These are phyloP conservation scores for Stenolophus ochropezus DNA, from an alignment of 2,888 invertebrate genomes.

Conservation along the genomic window DNA sequence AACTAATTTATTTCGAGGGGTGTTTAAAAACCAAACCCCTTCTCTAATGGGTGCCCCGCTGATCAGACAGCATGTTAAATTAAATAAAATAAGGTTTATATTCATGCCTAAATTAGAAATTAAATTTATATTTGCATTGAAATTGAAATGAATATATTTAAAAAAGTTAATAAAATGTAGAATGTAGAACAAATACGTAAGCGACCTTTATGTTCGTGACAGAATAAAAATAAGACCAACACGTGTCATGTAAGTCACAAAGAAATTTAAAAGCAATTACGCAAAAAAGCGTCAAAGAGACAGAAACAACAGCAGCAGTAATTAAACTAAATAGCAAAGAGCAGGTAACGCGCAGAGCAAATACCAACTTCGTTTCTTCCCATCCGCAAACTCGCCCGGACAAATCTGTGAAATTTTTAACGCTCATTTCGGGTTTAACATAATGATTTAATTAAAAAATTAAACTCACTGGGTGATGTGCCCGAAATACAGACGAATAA, in stretches of 20 bases:
- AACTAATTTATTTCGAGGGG: too few species aligned
- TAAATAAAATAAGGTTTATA: background rate
- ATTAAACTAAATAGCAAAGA: conserved; percentile 38
- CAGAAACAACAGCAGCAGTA: conserved; percentile 25
- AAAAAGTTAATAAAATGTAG: background rate
- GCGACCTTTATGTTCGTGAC: background rate
- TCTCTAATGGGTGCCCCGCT: too few species aligned
- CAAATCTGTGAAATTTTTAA: conserved; percentile 44
- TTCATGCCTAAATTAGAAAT: background rate
- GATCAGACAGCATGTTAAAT: too few species aligned
- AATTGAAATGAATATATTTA: background rate
- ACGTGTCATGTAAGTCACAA: background rate
- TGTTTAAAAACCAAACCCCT: too few species aligned
- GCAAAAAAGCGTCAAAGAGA: conserved; percentile 27
- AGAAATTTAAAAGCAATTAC: conserved; percentile 22
- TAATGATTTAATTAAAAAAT: conserved; percentile 50
- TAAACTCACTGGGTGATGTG: conserved; percentile 29
- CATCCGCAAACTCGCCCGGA: conserved; percentile 21
- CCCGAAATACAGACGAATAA: conserved; percentile 43
- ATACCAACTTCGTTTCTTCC: conserved; percentile 28
- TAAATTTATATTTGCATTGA: background rate
- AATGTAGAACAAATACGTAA: background rate
- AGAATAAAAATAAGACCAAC: background rate
- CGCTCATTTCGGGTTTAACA: conserved; percentile 46
- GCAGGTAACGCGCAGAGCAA: conserved; percentile 23